Conservation (phyloP, 2,888 invertebrate species). For the Gibbula magus region DNA sequence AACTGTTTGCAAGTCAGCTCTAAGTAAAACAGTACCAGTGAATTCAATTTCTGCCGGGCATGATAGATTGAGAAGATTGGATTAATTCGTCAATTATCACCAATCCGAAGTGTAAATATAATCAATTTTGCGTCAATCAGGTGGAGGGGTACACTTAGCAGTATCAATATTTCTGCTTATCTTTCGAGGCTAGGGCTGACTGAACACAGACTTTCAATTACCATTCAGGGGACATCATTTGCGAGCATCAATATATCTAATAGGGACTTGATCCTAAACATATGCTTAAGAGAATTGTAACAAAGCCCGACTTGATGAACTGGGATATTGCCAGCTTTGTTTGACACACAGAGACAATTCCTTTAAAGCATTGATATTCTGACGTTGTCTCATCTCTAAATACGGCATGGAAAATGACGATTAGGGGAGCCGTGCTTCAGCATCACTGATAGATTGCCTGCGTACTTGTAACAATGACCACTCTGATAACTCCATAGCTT, state of each 20-base stretch:
- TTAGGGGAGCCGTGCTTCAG: neutral
- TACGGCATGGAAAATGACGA: neutral
- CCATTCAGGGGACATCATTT: neutral
- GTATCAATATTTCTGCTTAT: constrained; percentile 24
- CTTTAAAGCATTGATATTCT: constrained; percentile 14
- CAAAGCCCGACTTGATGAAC: neutral
- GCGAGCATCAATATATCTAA: neutral
- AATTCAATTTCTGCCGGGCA: constrained; percentile 10
- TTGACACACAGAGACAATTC: neutral
- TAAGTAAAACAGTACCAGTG: neutral
- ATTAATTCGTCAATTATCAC: constrained; percentile 21
- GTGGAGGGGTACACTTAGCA: neutral
- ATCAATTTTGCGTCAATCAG: constrained; percentile 17
- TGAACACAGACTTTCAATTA: constrained; percentile 20
- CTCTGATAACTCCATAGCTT: no score
- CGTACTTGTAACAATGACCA: neutral
- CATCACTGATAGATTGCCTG: neutral
- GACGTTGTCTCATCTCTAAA: neutral
- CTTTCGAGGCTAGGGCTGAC: neutral
- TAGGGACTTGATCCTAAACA: neutral
- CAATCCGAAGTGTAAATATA: constrained; percentile 19
- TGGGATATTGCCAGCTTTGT: constrained; percentile 14
- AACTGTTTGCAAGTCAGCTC: neutral
- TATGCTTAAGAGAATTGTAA: constrained; percentile 19
- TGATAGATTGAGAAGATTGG: constrained; percentile 14